Evolutionary conservation across 2,888 invertebrate genomes (phyloP), one percentile per base, ranked within the genome.

Genomic region (Stegana nigrithorax): DNA sequence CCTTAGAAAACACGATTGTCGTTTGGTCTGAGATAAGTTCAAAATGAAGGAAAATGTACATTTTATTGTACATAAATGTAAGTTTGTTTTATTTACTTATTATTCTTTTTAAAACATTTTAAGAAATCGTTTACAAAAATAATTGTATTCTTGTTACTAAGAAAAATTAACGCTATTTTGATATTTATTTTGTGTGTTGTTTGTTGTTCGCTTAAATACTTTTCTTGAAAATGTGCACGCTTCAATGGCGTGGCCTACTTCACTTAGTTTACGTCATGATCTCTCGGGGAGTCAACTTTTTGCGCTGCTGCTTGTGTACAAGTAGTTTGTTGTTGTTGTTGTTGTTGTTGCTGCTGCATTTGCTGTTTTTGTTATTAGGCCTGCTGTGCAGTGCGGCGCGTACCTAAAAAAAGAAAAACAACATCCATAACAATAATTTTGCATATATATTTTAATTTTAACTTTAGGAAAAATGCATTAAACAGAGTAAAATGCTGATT

Each of bases 351-450:
- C 8, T 12, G 36, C 55, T 14, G 32, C 21, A 32, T 53, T 14
- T 29, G 29, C 27, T 17, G 27, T 27, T 14, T 53, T n/a, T 53
- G 53, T 29, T 57, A 21, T 60, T 62, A 70, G 56, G 64, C 68
- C 51, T 61, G 67, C 7, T 62, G 59, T 60, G 62, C n/a, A 62
- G 66, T 59, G 27, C 72, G 78, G n/a, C 76, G 73, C 23, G 59
- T 39, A 32, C 69, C 75, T 78, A 62, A 1, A 53, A 61, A n/a
- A 14, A 29, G 17, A 5, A 19, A 1, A 1, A 14, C 1, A 45
- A 57, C 14, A 25, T n/a, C n/a, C n/a, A 36, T n/a, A 5, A 26
- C 0, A 5, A 14, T 32, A 23, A 1, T 14, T 2, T n/a, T 12
- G 12, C 7, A 17, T 4, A 55, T 17, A 5, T 1, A 2, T 8